Base-by-base conservation (phyloP, 53 echinoderm and acorn worm genomes). In the Echinometra lucunter region DNA sequence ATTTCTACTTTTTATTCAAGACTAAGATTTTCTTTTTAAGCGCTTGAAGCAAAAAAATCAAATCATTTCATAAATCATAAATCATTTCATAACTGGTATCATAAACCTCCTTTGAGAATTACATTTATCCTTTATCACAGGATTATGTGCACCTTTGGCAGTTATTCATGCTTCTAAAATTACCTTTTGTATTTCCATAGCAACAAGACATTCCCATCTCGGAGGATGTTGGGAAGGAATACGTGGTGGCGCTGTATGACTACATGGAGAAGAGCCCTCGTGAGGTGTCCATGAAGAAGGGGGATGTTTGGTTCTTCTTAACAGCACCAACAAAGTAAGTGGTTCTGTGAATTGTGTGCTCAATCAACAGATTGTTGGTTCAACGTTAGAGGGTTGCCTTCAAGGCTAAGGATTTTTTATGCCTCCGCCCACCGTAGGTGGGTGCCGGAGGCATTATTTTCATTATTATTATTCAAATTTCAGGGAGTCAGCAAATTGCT, bases 251-350 rank as follows among this genome's bases (percentile, higher is more conserved):
- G 11, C 97, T 99, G 87, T 99, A 99, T 75, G 99, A 99, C 74
- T 99, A 99, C 95, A 97, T 96, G 27, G 99, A 99, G 96, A 99
- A 99, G 99, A 99, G 99, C 95, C 99, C 99, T 89, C 96, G 99
- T 75, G 99, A 99, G 96, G 99, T 99, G 58, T 99, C 99, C 90
- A 99, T 99, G 99, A 99, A 99, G 96, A 99, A 99, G 88, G 98
- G 97, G 2, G 99, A 99, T 58, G 95, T 99, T 95, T 99, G 92
- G 96, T 96, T 25, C 96, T 99, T 27, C 97, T 99, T 34, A 99
- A 99, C 95, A 98, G 98, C 91, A 87, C 97, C 55, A 99, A 99
- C 95, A 99, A 99, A 97, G 98, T 98, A 45, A 38, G 89, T 40
- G 85, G n/a, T 83, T 49, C 13, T 18, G 85, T 67, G 67, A 30